Evolutionary conservation across 2,888 invertebrate species (phyloP).

Genomic region (Nudaria mundana): DNA sequence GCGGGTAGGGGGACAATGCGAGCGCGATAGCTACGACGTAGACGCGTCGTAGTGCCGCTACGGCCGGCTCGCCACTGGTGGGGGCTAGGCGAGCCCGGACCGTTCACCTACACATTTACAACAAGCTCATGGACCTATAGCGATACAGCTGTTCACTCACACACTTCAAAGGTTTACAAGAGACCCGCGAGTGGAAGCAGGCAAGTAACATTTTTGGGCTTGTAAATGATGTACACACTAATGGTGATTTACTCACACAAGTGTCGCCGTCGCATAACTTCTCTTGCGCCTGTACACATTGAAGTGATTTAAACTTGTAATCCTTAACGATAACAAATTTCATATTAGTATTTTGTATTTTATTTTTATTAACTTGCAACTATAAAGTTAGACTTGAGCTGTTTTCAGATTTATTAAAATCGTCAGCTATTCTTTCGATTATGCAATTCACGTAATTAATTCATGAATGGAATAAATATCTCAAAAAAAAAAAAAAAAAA

Average conservation of each 20-base stretch:
- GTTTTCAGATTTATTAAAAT: too few relatives aligned
- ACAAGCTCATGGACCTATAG: conserved; percentile 49
- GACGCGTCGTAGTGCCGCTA: conserved; percentile 67
- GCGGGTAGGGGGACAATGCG: conserved; percentile 38
- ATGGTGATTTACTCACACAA: conserved; percentile 68
- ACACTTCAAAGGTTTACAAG: conserved; percentile 51
- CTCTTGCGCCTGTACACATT: conserved; percentile 60
- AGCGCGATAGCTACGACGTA: conserved; percentile 58
- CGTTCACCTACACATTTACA: conserved; percentile 59
- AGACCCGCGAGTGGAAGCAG: conserved; percentile 60
- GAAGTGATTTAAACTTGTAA: conserved; percentile 76
- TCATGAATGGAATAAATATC: too few relatives aligned
- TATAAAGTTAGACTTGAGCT: too few relatives aligned
- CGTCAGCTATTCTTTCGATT: too few relatives aligned
- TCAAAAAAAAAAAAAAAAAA: too few relatives aligned
- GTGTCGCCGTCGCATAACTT: conserved; percentile 42
- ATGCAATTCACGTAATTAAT: too few relatives aligned
- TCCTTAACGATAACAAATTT: conserved; percentile 75
- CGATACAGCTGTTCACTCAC: conserved; percentile 50
- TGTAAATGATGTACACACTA: conserved; percentile 73
- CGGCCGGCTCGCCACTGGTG: conserved; percentile 73
- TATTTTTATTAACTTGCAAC: conserved; percentile 22
- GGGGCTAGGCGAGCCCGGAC: conserved; percentile 76
- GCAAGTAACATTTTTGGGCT: conserved; percentile 73
- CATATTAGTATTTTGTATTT: conserved; percentile 51